phyloP scores from a whole-genome alignment of 53 echinoderm and acorn worm species.

The Henricia sp. region DNA sequence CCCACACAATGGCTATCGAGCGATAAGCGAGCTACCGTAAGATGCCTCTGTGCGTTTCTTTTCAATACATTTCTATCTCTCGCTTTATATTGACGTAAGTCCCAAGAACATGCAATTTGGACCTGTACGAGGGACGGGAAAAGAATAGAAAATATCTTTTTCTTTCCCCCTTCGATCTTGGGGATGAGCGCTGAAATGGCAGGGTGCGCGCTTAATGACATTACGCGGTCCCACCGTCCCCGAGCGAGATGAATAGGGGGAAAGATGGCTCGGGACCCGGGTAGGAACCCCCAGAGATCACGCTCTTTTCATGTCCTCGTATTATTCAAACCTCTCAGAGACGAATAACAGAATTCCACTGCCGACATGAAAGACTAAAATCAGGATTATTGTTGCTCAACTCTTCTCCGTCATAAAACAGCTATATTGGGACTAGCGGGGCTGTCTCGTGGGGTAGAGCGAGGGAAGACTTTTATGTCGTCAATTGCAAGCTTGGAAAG shows the following conservation, averaged over 20 bases:
- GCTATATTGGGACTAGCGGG: conserved; percentile 11
- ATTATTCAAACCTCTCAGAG: conserved; percentile 50
- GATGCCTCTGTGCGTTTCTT: conserved; percentile 36
- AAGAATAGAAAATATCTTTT: neutral
- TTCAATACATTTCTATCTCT: neutral
- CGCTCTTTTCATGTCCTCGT: conserved; percentile 42
- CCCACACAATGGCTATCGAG: conserved; percentile 27
- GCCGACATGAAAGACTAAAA: conserved; percentile 4
- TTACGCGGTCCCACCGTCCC: conserved; percentile 16
- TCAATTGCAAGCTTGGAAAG: conserved; percentile 28
- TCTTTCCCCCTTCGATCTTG: neutral
- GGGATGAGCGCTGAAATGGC: conserved; percentile 36
- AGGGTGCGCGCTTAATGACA: conserved; percentile 40
- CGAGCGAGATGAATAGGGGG: conserved; percentile 1
- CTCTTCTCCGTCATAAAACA: conserved; percentile 18
- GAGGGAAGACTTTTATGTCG: conserved; percentile 10
- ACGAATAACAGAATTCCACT: conserved; percentile 23
- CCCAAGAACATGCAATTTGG: conserved; percentile 47
- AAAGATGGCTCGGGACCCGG: neutral
- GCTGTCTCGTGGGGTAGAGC: neutral
- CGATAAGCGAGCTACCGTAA: conserved; percentile 19
- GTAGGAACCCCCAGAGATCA: conserved; percentile 39
- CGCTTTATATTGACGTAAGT: conserved; percentile 28
- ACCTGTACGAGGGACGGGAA: neutral
- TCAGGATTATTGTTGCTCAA: conserved; percentile 29